These are phyloP conservation scores for Pelochelys cantorii DNA, from an alignment of 2,797 vertebrate genomes.

Conservation along the genomic window DNA sequence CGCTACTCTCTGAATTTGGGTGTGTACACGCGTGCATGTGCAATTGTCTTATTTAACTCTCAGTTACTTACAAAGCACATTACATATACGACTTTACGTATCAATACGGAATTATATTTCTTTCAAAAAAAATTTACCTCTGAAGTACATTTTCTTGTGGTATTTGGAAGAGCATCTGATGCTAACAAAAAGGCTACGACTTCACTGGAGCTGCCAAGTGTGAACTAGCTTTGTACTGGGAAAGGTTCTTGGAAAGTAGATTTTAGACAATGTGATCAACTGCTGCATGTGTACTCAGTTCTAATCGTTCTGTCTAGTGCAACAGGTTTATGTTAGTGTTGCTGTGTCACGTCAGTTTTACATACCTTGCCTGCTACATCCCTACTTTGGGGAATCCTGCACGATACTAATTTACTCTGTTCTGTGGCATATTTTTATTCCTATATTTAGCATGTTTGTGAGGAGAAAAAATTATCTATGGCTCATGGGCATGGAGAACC, in stretches of 20 bases:
- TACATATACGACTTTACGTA: no score
- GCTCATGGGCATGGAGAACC: background rate
- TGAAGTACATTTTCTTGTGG: conserved; percentile 38
- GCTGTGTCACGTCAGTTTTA: background rate
- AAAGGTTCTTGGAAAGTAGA: conserved; percentile 50
- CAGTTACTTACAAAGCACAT: background rate
- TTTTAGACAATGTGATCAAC: conserved; percentile 39
- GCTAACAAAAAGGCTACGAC: background rate
- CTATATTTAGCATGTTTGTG: accelerated
- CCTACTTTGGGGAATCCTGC: background rate
- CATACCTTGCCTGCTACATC: conserved; percentile 1
- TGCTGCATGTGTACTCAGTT: conserved; percentile 26
- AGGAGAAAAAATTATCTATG: accelerated
- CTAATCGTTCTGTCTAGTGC: conserved; percentile 14
- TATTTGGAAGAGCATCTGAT: background rate
- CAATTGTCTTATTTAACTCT: background rate
- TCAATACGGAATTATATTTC: background rate
- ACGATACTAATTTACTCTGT: accelerated
- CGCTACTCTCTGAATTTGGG: background rate
- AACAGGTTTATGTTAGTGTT: conserved; percentile 2
- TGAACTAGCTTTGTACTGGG: conserved; percentile 48
- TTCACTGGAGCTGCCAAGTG: background rate
- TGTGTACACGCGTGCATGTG: background rate
- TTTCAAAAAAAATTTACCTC: background rate
- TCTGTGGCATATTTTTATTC: conserved; percentile 11